Conservation (phyloP, 2,113 vertebrate genomes). For the Corynorhinus townsendii region DNA sequence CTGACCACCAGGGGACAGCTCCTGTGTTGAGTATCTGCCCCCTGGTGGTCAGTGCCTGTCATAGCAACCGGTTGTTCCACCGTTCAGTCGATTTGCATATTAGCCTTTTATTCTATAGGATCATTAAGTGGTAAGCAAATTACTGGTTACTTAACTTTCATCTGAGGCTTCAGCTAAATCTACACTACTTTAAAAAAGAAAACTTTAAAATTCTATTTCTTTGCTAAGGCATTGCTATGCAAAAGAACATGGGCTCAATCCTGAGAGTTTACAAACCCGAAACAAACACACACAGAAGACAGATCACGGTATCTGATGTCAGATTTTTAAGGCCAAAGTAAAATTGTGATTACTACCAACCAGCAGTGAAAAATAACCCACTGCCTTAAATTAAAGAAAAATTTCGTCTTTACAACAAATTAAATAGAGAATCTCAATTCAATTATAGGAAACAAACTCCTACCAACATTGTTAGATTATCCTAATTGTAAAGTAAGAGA, state of each 20-base stretch:
- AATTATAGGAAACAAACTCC: slow-evolving; percentile 67
- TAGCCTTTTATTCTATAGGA: too few species aligned
- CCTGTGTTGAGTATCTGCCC: too few species aligned
- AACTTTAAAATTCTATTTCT: background rate
- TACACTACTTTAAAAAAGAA: background rate
- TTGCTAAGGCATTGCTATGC: background rate
- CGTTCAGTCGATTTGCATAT: too few species aligned
- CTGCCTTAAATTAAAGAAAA: slow-evolving; percentile 58
- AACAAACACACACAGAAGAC: background rate
- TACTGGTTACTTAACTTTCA: background rate
- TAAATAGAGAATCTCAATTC: slow-evolving; percentile 66
- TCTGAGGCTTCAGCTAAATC: background rate
- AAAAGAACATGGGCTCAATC: background rate
- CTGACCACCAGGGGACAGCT: too few species aligned
- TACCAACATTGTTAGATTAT: slow-evolving; percentile 58
- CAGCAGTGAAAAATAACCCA: slow-evolving; percentile 72
- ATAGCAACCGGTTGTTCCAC: too few species aligned
- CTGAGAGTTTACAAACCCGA: background rate
- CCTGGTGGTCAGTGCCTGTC: too few species aligned
- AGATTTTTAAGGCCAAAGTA: slow-evolving; percentile 70
- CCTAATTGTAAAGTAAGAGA: slow-evolving; percentile 73
- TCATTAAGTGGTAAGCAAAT: background rate
- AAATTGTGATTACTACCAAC: slow-evolving; percentile 77
- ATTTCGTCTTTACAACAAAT: slow-evolving; percentile 69
- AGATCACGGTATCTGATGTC: background rate